Percentiles rank a stretch among this genome's conserved stretches.
These are phyloP conservation scores for Eledone cirrhosa DNA, from an alignment of 2,888 invertebrate species.

Conservation along the genomic window DNA sequence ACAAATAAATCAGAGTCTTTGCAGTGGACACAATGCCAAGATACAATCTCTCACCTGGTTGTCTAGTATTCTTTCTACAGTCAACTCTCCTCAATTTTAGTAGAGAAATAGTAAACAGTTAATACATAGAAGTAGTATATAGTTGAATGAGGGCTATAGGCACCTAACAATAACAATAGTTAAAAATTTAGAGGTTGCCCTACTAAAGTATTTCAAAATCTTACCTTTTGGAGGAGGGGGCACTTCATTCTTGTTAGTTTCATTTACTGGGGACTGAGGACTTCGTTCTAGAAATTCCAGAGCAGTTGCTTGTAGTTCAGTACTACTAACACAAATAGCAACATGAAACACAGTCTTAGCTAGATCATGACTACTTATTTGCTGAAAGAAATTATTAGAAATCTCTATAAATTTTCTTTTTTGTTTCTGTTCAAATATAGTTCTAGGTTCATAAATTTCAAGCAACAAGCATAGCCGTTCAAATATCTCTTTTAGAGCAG, in stretches of 20 bases:
- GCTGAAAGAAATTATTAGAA: constrained; percentile 41
- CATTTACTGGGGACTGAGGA: neutral
- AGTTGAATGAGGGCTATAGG: too few species aligned
- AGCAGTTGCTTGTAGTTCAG: constrained; percentile 48
- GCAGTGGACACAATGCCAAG: too few species aligned
- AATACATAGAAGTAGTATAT: too few species aligned
- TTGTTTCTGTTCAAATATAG: constrained; percentile 28
- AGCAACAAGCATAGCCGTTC: constrained; percentile 42
- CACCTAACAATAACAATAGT: too few species aligned
- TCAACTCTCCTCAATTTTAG: too few species aligned
- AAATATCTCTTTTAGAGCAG: constrained; percentile 51
- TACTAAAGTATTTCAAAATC: too few species aligned
- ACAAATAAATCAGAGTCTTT: too few species aligned
- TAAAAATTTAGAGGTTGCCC: too few species aligned
- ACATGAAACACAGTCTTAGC: constrained; percentile 49
- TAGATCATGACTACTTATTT: constrained; percentile 40
- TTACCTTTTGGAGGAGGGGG: constrained; percentile 49
- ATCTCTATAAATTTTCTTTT: constrained; percentile 30
- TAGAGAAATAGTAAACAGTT: too few species aligned
- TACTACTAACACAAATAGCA: constrained; percentile 52
- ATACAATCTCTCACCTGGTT: too few species aligned
- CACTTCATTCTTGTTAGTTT: too few species aligned
- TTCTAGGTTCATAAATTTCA: constrained; percentile 33
- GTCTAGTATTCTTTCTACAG: too few species aligned
- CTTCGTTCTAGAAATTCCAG: constrained; percentile 42